Base-by-base conservation (phyloP, 2,888 invertebrate genomes). In the Cancer borealis region DNA sequence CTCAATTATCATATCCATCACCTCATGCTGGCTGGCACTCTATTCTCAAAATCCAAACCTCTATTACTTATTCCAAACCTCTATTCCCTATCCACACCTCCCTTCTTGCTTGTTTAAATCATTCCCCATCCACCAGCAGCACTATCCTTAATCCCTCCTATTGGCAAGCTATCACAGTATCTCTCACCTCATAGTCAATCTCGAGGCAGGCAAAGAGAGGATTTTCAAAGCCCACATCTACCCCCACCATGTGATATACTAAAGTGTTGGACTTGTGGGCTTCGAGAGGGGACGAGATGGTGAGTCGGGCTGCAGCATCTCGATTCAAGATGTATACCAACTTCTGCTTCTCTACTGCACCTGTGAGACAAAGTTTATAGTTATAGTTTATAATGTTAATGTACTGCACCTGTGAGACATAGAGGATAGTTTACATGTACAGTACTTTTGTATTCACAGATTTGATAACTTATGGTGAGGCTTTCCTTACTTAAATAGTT, bases 171-270 rank as follows among this genome's bases (percentile, higher is more conserved):
- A 14, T 17, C n/a, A 66, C 66, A 1, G 2, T 39, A 39, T 39
- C 14, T 91, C 96, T 96, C 96, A 97, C 98, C 97, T 99, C 99
- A 97, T 99, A 99, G 96, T 99, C 99, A 96, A 99, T 99, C 97
- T 99, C 99, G 96, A 99, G 97, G 96, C 99, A 99, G 0, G 99
- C 99, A 97, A 99, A 99, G 97, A 99, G 98, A 1, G 99, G 99
- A 97, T 99, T 99, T 96, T 99, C 99, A 97, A 99, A 99, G 21
- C 99, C 99, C 47, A 99, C 99, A 97, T 99, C 99, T 0, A 99
- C 99, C 21, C 99, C 99, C 0, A 99, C 99, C 97, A 99, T 99
- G 96, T 99, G 99, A 96, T 99, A 99, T 0, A 99, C 99, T 26
- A 99, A 97, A 0, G 99, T 99, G 96, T 99, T 99, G n/a, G 99